These are phyloP conservation scores for Oryctolagus cuniculus DNA, from an alignment of 2,113 vertebrate genomes.

Conservation along the genomic window mOryCun1.1 NC_091436.1:127166501-127167000, in stretches of 20 bases:
- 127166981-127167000: not conserved
- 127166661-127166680: conserved; percentile 34
- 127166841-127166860: no score
- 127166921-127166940: no score
- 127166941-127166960: no score
- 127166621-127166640: not conserved
- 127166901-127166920: no score
- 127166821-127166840: no score
- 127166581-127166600: conserved; percentile 22
- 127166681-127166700: conserved; percentile 34
- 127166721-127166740: not conserved
- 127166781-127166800: no score
- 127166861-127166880: no score
- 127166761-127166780: no score
- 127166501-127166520: not conserved
- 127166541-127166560: not conserved
- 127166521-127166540: not conserved
- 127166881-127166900: no score
- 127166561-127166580: not conserved
- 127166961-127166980: no score
- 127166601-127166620: not conserved
- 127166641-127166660: not conserved
- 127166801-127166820: no score
- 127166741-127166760: no score
- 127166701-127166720: not conserved